A percentile compares a stretch with the other conserved stretches of the same genome.
Conservation (phyloP, 1,140 invertebrate genomes). For the Heliconius himera region DNA sequence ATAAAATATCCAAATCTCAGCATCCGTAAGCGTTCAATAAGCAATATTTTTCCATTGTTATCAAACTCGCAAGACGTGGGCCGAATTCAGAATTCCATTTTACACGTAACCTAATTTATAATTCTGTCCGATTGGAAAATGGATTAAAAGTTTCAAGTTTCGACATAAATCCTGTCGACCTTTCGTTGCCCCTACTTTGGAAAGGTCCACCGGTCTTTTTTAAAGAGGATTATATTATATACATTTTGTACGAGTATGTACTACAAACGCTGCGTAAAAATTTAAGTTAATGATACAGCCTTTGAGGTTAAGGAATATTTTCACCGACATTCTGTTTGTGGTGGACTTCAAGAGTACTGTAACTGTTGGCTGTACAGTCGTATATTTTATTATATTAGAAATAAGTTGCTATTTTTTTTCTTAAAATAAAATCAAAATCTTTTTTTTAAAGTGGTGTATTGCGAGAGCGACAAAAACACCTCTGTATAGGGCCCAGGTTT, state of each 20-base stretch:
- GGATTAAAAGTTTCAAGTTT: conserved; percentile 23
- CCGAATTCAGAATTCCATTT: background rate
- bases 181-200: conserved; percentile 17
- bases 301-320: background rate
- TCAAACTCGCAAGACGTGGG: conserved; percentile 5
- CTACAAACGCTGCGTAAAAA: background rate
- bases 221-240: conserved; percentile 14
- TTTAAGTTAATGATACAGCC: background rate
- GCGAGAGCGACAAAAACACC: no score
- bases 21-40: background rate
- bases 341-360: no score
- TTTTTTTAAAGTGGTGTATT: no score
- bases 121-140: conserved; percentile 24
- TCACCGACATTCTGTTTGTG: background rate
- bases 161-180: conserved; percentile 13
- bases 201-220: background rate
- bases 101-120: conserved; percentile 22
- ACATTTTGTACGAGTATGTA: conserved; percentile 9
- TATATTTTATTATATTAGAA: no score
- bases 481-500: no score
- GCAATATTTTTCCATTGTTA: background rate
- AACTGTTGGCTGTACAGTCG: no score
- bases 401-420: no score
- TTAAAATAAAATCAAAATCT: no score
- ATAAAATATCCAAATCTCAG: background rate